Conservation (phyloP, 2,797 vertebrate genomes). For the Apogon talboti region DNA sequence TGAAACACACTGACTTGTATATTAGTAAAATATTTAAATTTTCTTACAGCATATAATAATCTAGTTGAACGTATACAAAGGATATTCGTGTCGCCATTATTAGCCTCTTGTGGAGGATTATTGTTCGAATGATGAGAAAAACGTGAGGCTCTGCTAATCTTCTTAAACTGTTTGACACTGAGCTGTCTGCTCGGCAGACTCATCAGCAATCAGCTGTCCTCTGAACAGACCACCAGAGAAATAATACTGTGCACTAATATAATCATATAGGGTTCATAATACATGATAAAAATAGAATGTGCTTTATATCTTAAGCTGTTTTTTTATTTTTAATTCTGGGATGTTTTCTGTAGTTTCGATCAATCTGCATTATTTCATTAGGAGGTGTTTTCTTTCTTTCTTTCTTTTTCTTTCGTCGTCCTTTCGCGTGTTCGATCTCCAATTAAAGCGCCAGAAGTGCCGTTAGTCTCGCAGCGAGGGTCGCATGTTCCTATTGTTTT, state of each 20-base stretch:
- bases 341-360: background rate
- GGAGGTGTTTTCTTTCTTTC: too few species aligned
- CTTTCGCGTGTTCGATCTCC: conserved; percentile 45
- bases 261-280: too few species aligned
- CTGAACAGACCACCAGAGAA: conserved; percentile 37
- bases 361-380: background rate
- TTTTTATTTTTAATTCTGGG: too few species aligned
- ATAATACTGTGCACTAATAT: too few species aligned
- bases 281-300: background rate
- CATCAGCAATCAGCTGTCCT: conserved; percentile 65
- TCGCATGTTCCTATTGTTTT: conserved; percentile 80
- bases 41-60: conserved; percentile 27
- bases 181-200: conserved; percentile 83
- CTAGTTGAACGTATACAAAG: conserved; percentile 33
- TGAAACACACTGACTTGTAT: conserved; percentile 1
- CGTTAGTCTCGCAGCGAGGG: conserved; percentile 80
- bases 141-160: conserved; percentile 80
- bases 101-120: conserved; percentile 68
- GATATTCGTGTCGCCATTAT: conserved; percentile 55
- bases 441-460: conserved; percentile 63
- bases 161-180: conserved; percentile 77
- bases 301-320: background rate
- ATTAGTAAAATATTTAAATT: conserved; percentile 39
- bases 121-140: conserved; percentile 72
- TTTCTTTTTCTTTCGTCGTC: background rate